Percentiles rank a stretch among this genome's conserved stretches.
Evolutionary conservation across 2,888 invertebrate species (phyloP).

Genomic region (Apocheima hispidaria): DNA sequence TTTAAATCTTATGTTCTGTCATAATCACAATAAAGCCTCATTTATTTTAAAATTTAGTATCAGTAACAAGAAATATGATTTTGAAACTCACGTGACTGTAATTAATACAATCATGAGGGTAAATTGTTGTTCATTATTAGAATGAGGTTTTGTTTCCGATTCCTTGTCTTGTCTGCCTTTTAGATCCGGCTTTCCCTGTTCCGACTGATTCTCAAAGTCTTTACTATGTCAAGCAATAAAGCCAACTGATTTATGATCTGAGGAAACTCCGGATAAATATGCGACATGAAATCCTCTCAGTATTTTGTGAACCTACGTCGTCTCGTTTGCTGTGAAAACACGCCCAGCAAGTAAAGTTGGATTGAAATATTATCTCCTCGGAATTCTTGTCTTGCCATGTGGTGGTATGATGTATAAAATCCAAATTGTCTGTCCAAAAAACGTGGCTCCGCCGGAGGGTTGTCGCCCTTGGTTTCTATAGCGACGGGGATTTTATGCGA

Average conservation of each 20-base stretch:
- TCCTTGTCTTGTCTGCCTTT: background rate
- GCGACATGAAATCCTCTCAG: slow-evolving; percentile 4
- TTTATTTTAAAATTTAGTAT: too few relatives aligned
- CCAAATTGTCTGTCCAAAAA: slow-evolving; percentile 55
- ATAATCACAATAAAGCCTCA: too few relatives aligned
- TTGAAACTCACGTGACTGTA: too few relatives aligned
- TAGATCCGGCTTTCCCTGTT: background rate
- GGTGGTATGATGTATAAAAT: slow-evolving; percentile 41
- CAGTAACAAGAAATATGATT: too few relatives aligned
- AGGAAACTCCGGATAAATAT: slow-evolving; percentile 2
- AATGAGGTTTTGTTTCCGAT: too few relatives aligned
- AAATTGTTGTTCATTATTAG: too few relatives aligned
- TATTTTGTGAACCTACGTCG: slow-evolving; percentile 6
- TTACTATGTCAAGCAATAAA: slow-evolving; percentile 16
- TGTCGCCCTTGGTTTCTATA: slow-evolving; percentile 78
- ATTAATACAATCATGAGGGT: too few relatives aligned
- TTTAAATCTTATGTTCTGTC: too few relatives aligned
- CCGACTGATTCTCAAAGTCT: too few relatives aligned
- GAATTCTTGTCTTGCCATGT: slow-evolving; percentile 32
- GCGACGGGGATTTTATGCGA: slow-evolving; percentile 75
- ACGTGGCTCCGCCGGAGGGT: slow-evolving; percentile 63
- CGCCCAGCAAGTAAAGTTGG: slow-evolving; percentile 22
- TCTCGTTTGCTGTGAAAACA: slow-evolving; percentile 10
- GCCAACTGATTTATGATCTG: slow-evolving; percentile 17
- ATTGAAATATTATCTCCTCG: slow-evolving; percentile 29